Evolutionary conservation across 1,140 invertebrate genomes (phyloP).

Genomic region (Rhopalosiphum maidis): DNA sequence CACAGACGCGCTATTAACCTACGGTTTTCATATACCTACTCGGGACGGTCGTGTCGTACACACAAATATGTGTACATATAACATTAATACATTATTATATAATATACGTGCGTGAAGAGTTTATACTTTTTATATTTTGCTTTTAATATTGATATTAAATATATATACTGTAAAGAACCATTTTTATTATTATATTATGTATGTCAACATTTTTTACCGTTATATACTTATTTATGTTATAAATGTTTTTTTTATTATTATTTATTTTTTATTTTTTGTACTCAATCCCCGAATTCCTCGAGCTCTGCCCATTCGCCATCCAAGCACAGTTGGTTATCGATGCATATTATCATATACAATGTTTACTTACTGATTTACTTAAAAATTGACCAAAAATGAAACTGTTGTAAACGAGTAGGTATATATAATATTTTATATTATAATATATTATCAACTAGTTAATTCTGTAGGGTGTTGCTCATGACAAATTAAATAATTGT

Average conservation of each 20-base stretch:
- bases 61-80: neutral
- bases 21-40: neutral
- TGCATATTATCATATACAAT: neutral
- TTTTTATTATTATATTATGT: conserved; percentile 7
- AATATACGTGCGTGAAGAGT: neutral
- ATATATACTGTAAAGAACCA: conserved; percentile 12
- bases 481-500: too few species aligned
- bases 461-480: too few species aligned
- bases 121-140: neutral
- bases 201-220: neutral
- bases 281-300: neutral
- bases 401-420: too few species aligned
- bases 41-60: neutral
- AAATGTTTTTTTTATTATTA: conserved; percentile 20
- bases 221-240: conserved; percentile 26
- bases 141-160: neutral
- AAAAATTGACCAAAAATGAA: neutral
- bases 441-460: too few species aligned
- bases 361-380: neutral
- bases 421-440: too few species aligned
- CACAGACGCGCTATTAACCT: neutral
- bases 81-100: too few species aligned
- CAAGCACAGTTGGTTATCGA: neutral
- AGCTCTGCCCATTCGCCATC: neutral
- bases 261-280: neutral